Base-by-base conservation (phyloP, 2,888 invertebrate species). In the Dicyrtoma fusca region DNA sequence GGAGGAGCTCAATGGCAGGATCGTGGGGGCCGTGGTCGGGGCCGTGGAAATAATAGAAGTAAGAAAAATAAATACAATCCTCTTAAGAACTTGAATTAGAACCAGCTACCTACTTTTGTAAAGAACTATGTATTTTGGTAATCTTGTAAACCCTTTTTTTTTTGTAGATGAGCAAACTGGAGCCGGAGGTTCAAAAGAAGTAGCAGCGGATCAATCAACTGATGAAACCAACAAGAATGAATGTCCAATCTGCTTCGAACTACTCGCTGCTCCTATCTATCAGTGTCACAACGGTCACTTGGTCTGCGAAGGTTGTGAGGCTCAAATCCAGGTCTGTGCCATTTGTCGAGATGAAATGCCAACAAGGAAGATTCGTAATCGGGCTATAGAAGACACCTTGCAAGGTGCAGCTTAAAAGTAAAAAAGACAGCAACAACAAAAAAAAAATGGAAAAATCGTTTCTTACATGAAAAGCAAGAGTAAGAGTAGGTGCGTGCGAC, bases 301-400 rank as follows among this genome's bases (percentile, higher is more conserved):
- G 25, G 44, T 45, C 1, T 64, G 64, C 23, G 25, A 49, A 17
- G 14, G 8, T 21, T 64, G 64, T 64, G 64, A 45, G n/a, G 1
- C 45, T 3, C 17, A 64, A 14, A 44, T 64, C 3, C 17, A 17
- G 19, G 14, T 23, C 21, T 64, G 64, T 23, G 5, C 64, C 8
- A 64, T 64, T 45, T 64, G 64, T 47, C 47, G 64, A n/a, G 49
- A 45, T 13, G 47, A 44, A 1, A 64, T 64, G 64, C 57, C 57
- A 11, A 21, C 64, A 6, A 25, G 21, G 45, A 49, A 64, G 25
- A 64, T 64, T n/a, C 42, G 64, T 3, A 45, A 45, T 47, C 19
- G 44, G 44, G 21, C 49, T 14, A 47, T 64, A 3, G 64, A 49
- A 49, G 49, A 49, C 3, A 49, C n/a, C 19, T 13, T 23, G 19